These are phyloP conservation scores for Sinonovacula constricta DNA, from an alignment of 1,140 invertebrate species.

Conservation along the genomic window DNA sequence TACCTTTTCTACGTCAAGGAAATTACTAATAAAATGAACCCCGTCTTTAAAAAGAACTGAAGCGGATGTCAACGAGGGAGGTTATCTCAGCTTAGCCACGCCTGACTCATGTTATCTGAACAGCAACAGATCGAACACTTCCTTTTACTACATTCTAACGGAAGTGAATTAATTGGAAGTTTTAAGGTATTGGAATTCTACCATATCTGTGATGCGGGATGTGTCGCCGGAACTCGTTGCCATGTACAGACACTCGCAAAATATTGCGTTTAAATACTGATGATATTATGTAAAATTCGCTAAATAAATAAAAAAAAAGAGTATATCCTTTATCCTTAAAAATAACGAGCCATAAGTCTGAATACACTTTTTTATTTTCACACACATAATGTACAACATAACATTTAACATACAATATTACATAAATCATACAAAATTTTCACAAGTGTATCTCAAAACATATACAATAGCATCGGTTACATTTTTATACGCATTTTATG, in stretches of 20 bases:
- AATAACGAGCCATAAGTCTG: too few species aligned
- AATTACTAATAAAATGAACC: not conserved
- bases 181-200: slow-evolving; percentile 2
- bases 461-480: too few species aligned
- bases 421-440: not conserved
- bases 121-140: not conserved
- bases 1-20: slow-evolving; percentile 2
- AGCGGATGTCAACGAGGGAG: too few species aligned
- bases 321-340: too few species aligned
- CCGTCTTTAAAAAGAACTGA: not conserved
- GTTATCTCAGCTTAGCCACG: too few species aligned
- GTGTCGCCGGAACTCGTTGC: not conserved
- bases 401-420: slow-evolving; percentile 1
- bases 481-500: too few species aligned
- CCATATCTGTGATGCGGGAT: slow-evolving; percentile 1
- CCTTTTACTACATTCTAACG: slow-evolving; percentile 3
- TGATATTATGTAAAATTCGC: too few species aligned
- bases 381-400: not conserved
- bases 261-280: too few species aligned
- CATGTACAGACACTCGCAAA: slow-evolving; percentile 5
- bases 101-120: too few species aligned
- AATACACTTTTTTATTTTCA: not conserved
- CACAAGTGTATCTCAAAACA: too few species aligned
- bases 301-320: too few species aligned
- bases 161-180: not conserved